Conservation (phyloP, 1,140 invertebrate species). For the Leucophenga varia region DNA sequence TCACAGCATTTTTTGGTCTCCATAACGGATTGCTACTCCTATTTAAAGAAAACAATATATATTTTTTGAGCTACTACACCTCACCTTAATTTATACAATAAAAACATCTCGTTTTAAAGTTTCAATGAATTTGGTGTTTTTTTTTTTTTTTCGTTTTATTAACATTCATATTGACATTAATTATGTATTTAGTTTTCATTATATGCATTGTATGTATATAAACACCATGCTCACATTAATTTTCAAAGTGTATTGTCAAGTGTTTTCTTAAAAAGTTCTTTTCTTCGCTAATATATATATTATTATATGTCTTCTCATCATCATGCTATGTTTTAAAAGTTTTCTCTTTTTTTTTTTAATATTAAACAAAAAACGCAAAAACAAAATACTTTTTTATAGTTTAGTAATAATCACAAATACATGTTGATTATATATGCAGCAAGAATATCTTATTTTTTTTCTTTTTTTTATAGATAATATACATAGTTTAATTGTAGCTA, state of each 20-base stretch:
- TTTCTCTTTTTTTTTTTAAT: slow-evolving; percentile 11
- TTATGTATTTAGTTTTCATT: too few relatives aligned
- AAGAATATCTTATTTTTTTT: too few relatives aligned
- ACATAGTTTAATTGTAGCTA: slow-evolving; percentile 21
- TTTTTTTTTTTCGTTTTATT: slow-evolving; percentile 19
- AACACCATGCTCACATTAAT: slow-evolving; percentile 32
- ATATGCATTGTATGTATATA: too few relatives aligned
- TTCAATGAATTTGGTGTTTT: slow-evolving; percentile 11
- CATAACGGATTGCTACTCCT: too few relatives aligned
- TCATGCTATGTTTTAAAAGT: slow-evolving; percentile 16
- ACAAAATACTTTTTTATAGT: slow-evolving; percentile 11
- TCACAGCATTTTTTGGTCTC: too few relatives aligned
- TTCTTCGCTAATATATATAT: slow-evolving; percentile 18
- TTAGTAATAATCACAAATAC: slow-evolving; percentile 41
- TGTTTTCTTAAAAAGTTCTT: slow-evolving; percentile 20
- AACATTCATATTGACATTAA: not conserved
- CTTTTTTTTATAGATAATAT: slow-evolving; percentile 23
- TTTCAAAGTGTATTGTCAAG: slow-evolving; percentile 48
- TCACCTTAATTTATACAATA: too few relatives aligned
- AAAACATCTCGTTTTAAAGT: not conserved
- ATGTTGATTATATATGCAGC: slow-evolving; percentile 25
- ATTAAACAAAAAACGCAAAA: slow-evolving; percentile 10
- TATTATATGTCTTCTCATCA: slow-evolving; percentile 8
- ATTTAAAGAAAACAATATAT: too few relatives aligned
- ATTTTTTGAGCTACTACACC: too few relatives aligned